phyloP scores from a whole-genome alignment of 2,888 invertebrate species.

The Rotaria sp. region DNA sequence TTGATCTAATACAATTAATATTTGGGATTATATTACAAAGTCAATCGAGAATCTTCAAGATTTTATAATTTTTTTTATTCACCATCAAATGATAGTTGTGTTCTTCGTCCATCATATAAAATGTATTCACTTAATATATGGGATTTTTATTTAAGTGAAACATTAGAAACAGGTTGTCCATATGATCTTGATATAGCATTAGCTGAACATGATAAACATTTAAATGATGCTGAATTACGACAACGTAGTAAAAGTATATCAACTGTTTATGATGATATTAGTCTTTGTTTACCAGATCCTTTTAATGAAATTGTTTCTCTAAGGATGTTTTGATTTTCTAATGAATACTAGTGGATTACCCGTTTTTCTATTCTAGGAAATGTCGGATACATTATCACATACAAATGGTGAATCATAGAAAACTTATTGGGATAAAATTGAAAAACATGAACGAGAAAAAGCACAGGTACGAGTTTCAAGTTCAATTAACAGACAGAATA shows the following conservation, averaged over 20 bases:
- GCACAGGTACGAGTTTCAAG: not conserved
- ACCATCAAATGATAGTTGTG: constrained; percentile 49
- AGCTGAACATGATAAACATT: too few species aligned
- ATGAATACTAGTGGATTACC: constrained; percentile 11
- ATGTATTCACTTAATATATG: constrained; percentile 79
- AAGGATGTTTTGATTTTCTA: not conserved
- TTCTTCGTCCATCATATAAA: constrained; percentile 77
- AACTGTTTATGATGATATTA: too few species aligned
- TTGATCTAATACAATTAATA: constrained; percentile 33
- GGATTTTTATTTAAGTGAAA: constrained; percentile 87
- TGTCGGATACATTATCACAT: not conserved
- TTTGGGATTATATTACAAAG: constrained; percentile 86
- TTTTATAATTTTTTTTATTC: constrained; percentile 97
- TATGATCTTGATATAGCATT: too few species aligned
- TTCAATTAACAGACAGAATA: too few species aligned
- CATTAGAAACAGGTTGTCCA: too few species aligned
- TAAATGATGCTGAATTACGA: too few species aligned
- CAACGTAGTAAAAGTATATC: too few species aligned
- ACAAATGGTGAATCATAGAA: not conserved
- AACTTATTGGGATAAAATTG: not conserved
- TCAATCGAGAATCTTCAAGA: constrained; percentile 74
- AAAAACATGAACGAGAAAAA: not conserved
- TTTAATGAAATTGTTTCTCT: not conserved
- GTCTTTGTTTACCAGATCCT: too few species aligned
- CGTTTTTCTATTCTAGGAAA: not conserved